Base-by-base conservation (phyloP, 2,888 invertebrate genomes). In the Orthosia incerta region DNA sequence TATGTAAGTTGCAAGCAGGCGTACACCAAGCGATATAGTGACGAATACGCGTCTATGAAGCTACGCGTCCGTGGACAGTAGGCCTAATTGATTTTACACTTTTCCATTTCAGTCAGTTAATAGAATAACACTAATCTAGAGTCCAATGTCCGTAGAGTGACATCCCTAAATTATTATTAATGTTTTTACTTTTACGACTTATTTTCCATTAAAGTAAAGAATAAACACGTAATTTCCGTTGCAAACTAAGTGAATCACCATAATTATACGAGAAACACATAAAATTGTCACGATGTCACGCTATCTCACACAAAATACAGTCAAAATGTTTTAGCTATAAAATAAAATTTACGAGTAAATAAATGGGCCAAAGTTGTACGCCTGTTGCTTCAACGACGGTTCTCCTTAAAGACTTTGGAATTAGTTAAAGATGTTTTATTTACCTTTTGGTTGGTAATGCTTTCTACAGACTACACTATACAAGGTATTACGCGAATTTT, bases 201-300 rank as follows among this genome's bases (percentile, higher is more conserved):
- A 69, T 61, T 71, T 63, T 81, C 62, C 39, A 64, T 66, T 63
- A 67, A 45, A 45, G 3, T 26, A 48, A 61, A 56, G n/a, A 62
- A 46, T 45, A n/a, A 39, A 60, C n/a, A 65, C n/a, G 2, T 48
- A 31, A 56, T 66, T 51, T 53, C 23, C 50, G 20, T 64, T 51
- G 20, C 16, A 55, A 11, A 12, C 18, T 55, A 39, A 45, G 53
- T 60, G 53, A 59, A 63, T 76, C 45, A 55, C 16, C 50, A 55
- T 81, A 63, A 71, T 56, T 71, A 81, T n/a, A 71, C 63, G 46
- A 61, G n/a, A 64, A 65, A 71, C 23, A 60, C 59, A 82, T 65
- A 59, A 68, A 82, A 68, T 51, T 65, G n/a, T 62, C 64, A 26
- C 20, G 2, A 50, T 48, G 26, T 16, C 20, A 20, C 16, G 53